A percentile compares a stretch with the other conserved stretches of the same genome.
These are phyloP conservation scores for Phenacoccus solenopsis DNA, from an alignment of 1,140 invertebrate genomes.

Conservation along the genomic window DNA sequence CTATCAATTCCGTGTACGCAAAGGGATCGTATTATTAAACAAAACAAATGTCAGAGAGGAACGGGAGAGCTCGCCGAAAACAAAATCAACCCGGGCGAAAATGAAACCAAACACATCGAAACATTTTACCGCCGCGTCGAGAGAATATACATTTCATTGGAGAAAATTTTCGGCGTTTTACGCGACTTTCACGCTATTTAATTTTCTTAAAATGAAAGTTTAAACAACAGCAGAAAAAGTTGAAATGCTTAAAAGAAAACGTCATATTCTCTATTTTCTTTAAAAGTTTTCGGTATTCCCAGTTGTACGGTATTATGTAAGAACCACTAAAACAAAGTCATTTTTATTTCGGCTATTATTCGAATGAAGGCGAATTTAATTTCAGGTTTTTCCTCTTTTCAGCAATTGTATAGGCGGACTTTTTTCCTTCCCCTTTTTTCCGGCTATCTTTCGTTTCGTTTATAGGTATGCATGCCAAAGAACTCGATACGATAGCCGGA, in stretches of 20 bases:
- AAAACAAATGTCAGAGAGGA: no score
- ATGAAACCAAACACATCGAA: background rate
- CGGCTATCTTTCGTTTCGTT: background rate
- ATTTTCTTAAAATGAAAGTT: constrained; percentile 3
- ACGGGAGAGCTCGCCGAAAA: background rate
- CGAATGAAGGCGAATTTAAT: background rate
- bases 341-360: background rate
- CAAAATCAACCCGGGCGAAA: background rate
- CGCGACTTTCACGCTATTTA: constrained; percentile 1
- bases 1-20: no score
- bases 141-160: background rate
- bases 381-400: background rate
- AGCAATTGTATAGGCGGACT: no score
- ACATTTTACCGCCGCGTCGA: no score
- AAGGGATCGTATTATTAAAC: no score
- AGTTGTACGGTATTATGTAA: background rate
- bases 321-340: constrained; percentile 1
- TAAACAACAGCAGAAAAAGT: background rate
- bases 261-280: constrained; percentile 2
- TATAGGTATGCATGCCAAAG: no score
- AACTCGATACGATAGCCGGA: no score
- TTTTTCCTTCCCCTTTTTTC: background rate
- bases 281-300: background rate
- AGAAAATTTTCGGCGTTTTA: background rate
- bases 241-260: constrained; percentile 2